Evolutionary conservation across 1,140 invertebrate species (phyloP), one percentile per base, ranked within the genome.

Genomic region (Mya arenaria): DNA sequence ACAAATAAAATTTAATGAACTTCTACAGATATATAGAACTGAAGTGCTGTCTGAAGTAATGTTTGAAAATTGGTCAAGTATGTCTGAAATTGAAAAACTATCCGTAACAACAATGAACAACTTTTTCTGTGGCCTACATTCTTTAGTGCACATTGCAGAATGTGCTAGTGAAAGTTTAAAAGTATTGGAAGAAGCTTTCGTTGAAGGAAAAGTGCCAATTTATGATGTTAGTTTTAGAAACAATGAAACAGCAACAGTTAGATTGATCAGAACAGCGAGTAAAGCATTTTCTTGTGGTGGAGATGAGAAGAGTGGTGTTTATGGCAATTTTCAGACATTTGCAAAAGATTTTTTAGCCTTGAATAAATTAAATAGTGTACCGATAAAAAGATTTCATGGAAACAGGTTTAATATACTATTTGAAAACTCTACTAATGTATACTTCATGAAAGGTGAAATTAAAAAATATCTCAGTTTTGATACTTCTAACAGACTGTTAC

Each of bases 211-310:
- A 52, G 19, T 32, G 25, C 82, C 73, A 25, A 78, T 56, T 44
- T 58, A 39, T 73, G 74, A 84, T 44, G 4, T 25, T 13, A 5
- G 10, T 19, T 84, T 66, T n/a, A 60, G 41, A 41, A 69, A 56
- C 19, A 8, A 8, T 56, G 82, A 78, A 30, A 13, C 74, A 23
- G 74, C 66, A 32, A 39, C 55, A 1, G n/a, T 73, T 28, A 23
- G 82, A 36, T 30, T 83, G 13, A 69, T 78, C 4, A 1, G 73
- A 2, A 83, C 82, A 23, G 56, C 39, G 6, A 41, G 73, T 4
- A 83, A 79, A 56, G 74, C 68, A 19, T 84, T 84, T 73, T 25
- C 74, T n/a, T 72, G 66, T 73, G 74, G 82, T 72, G 65, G 81
- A 6, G 82, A 84, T 55, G 81, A 77, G 23, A 75, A 71, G n/a